phyloP scores from a whole-genome alignment of 2,113 vertebrate species.

The Nerophis lumbriciformis region DNA sequence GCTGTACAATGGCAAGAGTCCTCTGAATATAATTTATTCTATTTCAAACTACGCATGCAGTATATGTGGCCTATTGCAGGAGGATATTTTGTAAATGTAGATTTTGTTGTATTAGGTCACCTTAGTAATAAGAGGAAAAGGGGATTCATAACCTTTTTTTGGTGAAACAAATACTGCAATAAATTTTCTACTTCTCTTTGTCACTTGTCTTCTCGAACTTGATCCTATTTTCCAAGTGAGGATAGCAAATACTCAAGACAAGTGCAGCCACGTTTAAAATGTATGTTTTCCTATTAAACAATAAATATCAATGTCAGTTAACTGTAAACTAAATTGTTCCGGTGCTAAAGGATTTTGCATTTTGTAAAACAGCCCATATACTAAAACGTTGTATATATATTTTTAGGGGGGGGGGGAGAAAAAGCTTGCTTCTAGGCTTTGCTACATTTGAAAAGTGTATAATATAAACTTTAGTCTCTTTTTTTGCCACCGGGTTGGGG shows the following conservation, averaged over 20 bases:
- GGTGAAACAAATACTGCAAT: constrained; percentile 99
- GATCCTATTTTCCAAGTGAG: constrained; percentile 34
- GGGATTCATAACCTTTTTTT: constrained; percentile 93
- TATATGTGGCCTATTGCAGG: constrained; percentile 98
- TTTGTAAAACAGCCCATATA: too few species aligned
- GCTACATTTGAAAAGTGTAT: too few species aligned
- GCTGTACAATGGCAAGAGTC: constrained; percentile 94
- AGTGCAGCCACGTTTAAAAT: not conserved
- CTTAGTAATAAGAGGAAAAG: constrained; percentile 89
- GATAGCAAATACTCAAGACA: not conserved
- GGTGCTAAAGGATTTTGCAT: too few species aligned
- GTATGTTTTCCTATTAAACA: too few species aligned
- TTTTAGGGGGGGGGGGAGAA: too few species aligned
- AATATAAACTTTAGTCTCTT: too few species aligned
- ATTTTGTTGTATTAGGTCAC: constrained; percentile 99
- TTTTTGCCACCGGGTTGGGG: too few species aligned
- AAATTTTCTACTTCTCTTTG: constrained; percentile 99
- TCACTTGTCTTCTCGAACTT: constrained; percentile 88
- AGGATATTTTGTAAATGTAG: constrained; percentile 99
- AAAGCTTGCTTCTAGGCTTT: too few species aligned
- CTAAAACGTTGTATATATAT: too few species aligned
- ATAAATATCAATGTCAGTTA: not conserved
- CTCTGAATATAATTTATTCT: constrained; percentile 92
- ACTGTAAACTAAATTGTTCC: not conserved
- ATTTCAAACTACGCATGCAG: constrained; percentile 95